Conservation (phyloP, 92 coral and sea anemone genomes). For the Paragorgia papillata region DNA sequence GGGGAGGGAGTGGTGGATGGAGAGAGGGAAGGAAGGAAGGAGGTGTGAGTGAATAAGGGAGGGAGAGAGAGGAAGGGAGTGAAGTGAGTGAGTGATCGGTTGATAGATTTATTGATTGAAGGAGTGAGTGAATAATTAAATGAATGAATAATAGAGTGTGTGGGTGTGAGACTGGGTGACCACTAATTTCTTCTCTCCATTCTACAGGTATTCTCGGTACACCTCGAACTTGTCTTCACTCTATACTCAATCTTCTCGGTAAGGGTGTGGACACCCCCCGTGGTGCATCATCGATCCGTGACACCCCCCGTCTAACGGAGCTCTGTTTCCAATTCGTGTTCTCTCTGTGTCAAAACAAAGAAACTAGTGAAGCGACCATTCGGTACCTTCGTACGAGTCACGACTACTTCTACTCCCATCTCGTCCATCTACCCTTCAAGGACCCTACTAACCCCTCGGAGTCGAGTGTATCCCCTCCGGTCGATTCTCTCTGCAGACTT, state of each 20-base stretch:
- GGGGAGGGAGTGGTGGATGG: too few species aligned
- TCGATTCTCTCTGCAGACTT: conserved; percentile 56
- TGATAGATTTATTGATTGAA: too few species aligned
- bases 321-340: conserved; percentile 87
- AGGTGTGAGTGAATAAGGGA: too few species aligned
- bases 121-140: too few species aligned
- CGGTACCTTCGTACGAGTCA: conserved; percentile 94
- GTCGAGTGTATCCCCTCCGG: conserved; percentile 47
- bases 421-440: conserved; percentile 90
- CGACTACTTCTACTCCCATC: conserved; percentile 86
- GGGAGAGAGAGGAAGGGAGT: too few species aligned
- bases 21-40: too few species aligned
- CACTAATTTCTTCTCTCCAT: conserved; percentile 15
- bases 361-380: conserved; percentile 83
- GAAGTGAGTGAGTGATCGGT: too few species aligned
- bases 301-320: conserved; percentile 87
- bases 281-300: conserved; percentile 79
- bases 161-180: too few species aligned
- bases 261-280: conserved; percentile 79
- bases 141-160: too few species aligned
- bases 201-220: conserved; percentile 94
- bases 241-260: conserved; percentile 80
- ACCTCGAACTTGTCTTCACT: conserved; percentile 94
- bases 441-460: conserved; percentile 56
- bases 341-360: conserved; percentile 85